Evolutionary conservation across 2,888 invertebrate species (phyloP).

Genomic region (Deroplatys truncata): DNA sequence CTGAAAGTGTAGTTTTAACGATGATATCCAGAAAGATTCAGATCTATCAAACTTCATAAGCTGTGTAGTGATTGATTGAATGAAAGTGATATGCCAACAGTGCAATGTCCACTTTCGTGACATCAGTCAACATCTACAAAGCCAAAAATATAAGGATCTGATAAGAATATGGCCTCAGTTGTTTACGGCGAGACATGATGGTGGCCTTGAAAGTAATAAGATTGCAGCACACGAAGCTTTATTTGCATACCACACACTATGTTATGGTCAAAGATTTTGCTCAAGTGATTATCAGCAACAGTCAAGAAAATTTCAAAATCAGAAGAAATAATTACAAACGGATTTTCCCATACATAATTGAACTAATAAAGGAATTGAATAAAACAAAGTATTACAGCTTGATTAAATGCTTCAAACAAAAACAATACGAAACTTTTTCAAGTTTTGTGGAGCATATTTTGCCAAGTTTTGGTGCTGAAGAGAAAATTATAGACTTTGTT

Average conservation of each 20-base stretch:
- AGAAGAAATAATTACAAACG: not conserved
- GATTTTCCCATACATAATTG: not conserved
- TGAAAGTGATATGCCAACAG: not conserved
- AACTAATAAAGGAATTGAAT: not conserved
- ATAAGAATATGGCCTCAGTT: not conserved
- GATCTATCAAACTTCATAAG: not conserved
- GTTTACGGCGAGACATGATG: not conserved
- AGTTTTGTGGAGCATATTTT: not conserved
- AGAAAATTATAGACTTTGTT: not conserved
- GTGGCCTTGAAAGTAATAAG: not conserved
- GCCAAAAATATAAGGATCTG: slow-evolving; percentile 2
- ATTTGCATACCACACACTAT: not conserved
- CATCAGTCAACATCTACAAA: not conserved
- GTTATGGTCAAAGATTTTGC: not conserved
- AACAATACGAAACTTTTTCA: not conserved
- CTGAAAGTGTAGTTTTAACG: not conserved
- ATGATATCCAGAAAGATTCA: not conserved
- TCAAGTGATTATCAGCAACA: not conserved
- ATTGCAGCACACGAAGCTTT: not conserved
- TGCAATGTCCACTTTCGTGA: not conserved
- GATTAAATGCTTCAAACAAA: not conserved
- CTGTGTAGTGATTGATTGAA: not conserved
- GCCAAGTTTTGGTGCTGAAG: not conserved
- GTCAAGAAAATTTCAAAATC: not conserved
- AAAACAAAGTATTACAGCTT: not conserved